phyloP scores from a whole-genome alignment of 2,113 vertebrate species.

The Holacanthus passer region DNA sequence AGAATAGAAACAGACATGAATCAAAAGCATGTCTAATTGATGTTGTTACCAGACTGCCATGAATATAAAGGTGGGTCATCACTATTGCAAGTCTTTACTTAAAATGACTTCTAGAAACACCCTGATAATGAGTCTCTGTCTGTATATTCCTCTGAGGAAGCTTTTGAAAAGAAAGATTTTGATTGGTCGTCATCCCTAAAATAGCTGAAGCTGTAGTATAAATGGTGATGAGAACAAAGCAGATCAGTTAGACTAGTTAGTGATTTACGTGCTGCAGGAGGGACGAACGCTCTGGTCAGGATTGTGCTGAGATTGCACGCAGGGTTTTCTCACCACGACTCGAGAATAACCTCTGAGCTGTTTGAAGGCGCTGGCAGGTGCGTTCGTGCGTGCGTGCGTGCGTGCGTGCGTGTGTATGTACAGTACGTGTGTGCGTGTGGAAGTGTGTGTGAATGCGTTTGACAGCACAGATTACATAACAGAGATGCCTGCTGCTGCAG shows the following conservation, averaged over 20 bases:
- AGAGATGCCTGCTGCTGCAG: conserved; percentile 70
- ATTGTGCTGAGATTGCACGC: conserved; percentile 34
- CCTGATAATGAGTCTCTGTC: not conserved
- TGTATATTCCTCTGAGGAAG: not conserved
- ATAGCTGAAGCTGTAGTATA: conserved; percentile 13
- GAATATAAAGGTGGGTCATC: not conserved
- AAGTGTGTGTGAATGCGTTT: conserved; percentile 67
- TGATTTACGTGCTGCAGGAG: conserved; percentile 33
- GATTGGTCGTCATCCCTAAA: conserved; percentile 20
- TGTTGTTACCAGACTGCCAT: not conserved
- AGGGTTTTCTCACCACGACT: conserved; percentile 44
- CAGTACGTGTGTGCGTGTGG: conserved; percentile 22
- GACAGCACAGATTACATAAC: conserved; percentile 75
- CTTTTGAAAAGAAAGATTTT: not conserved
- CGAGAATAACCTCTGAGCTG: conserved; percentile 55
- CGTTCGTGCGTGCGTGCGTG: conserved; percentile 29
- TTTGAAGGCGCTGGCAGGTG: conserved; percentile 33
- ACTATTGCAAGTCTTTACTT: not conserved
- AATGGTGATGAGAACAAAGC: conserved; percentile 19
- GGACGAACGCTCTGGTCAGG: conserved; percentile 14
- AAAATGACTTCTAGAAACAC: not conserved
- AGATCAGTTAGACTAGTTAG: conserved; percentile 32
- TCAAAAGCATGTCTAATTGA: not conserved
- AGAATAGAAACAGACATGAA: not conserved
- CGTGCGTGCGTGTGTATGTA: conserved; percentile 16